Evolutionary conservation across 1,140 invertebrate species (phyloP).

Genomic region (Mercenaria mercenaria): DNA sequence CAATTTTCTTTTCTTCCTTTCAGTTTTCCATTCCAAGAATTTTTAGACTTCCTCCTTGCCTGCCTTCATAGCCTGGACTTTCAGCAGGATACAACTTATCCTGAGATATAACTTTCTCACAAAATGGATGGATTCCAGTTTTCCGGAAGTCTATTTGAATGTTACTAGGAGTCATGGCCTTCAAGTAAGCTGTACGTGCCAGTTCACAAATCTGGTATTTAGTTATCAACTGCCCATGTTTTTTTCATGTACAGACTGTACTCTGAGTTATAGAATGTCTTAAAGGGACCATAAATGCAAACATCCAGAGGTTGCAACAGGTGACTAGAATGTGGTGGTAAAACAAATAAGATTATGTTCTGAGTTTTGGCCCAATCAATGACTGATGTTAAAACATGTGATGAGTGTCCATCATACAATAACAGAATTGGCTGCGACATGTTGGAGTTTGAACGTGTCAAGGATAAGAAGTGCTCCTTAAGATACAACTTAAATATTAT

Average conservation of each 20-base stretch:
- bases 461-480: too few species aligned
- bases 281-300: constrained; percentile 12
- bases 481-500: background rate
- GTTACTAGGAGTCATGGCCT: too few species aligned
- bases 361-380: background rate
- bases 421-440: constrained; percentile 76
- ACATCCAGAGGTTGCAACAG: constrained; percentile 16
- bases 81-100: too few species aligned
- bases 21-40: too few species aligned
- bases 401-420: constrained; percentile 85
- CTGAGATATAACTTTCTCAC: too few species aligned
- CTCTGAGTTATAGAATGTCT: background rate
- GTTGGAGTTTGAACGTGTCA: background rate
- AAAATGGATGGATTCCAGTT: too few species aligned
- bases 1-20: too few species aligned
- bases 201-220: too few species aligned
- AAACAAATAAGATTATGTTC: background rate
- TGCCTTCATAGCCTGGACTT: too few species aligned
- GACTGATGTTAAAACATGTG: constrained; percentile 25
- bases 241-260: constrained; percentile 11
- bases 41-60: too few species aligned
- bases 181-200: too few species aligned
- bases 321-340: background rate
- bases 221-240: background rate
- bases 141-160: too few species aligned